phyloP scores from a whole-genome alignment of 1,140 invertebrate species.

The Drosophila melanogaster region DNA sequence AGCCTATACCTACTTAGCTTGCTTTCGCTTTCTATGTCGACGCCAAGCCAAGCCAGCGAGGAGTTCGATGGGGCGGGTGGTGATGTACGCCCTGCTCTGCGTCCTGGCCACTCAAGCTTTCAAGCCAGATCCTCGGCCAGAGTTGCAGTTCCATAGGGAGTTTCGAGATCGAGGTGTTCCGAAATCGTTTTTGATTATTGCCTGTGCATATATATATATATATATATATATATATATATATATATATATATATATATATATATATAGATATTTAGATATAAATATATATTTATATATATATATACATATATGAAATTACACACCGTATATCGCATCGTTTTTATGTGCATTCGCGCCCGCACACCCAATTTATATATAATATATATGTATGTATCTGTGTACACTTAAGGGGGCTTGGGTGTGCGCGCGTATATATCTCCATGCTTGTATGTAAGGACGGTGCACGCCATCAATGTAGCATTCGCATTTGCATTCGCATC shows the following conservation, averaged over 20 bases:
- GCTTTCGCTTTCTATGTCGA: slow-evolving; percentile 51
- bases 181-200: slow-evolving; percentile 42
- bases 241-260: slow-evolving; percentile 18
- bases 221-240: slow-evolving; percentile 16
- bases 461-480: slow-evolving; percentile 7
- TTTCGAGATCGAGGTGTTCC: slow-evolving; percentile 5
- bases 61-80: slow-evolving; percentile 33
- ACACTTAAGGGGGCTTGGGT: slow-evolving; percentile 5
- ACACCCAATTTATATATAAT: slow-evolving; percentile 10
- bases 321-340: slow-evolving; percentile 23
- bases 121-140: slow-evolving; percentile 9
- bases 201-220: slow-evolving; percentile 23
- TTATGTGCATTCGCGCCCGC: slow-evolving; percentile 17
- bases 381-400: not conserved
- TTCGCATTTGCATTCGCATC: not conserved
- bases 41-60: slow-evolving; percentile 21
- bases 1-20: slow-evolving; percentile 43
- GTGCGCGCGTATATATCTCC: slow-evolving; percentile 6
- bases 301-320: not conserved
- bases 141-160: too few species aligned
- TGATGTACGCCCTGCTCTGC: not conserved
- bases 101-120: slow-evolving; percentile 1
- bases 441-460: slow-evolving; percentile 1
- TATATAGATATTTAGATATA: too few species aligned
- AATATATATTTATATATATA: not conserved